Evolutionary conservation across 2,113 vertebrate genomes (phyloP).

Genomic region (Crotalus helleri): DNA sequence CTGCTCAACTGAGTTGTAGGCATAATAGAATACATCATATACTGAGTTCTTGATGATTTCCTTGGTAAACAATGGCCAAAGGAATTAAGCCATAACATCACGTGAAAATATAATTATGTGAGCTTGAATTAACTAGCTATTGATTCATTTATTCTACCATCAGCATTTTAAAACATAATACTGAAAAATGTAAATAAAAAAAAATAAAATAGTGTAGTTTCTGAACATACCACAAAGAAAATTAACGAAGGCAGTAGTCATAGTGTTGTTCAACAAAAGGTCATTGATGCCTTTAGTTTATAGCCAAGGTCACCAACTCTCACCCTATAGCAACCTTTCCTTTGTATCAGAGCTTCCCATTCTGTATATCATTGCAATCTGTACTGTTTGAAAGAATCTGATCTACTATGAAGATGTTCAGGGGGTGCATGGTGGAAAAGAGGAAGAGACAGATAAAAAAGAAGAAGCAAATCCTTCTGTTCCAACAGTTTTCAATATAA

Average conservation of each 20-base stretch:
- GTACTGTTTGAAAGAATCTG: background rate
- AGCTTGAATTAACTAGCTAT: constrained; percentile 26
- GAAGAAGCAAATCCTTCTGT: background rate
- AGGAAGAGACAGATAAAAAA: background rate
- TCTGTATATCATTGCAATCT: background rate
- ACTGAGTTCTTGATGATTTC: background rate
- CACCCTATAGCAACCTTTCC: too few species aligned
- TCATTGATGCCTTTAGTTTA: background rate
- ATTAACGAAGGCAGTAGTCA: constrained; percentile 10
- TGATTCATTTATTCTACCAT: background rate
- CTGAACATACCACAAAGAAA: background rate
- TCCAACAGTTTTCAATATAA: background rate
- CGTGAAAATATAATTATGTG: background rate
- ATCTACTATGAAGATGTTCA: background rate
- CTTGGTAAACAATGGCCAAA: constrained; percentile 15
- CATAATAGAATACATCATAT: background rate
- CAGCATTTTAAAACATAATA: background rate
- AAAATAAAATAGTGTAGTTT: background rate
- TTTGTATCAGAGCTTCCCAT: background rate
- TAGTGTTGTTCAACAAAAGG: background rate
- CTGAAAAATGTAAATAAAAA: constrained; percentile 1
- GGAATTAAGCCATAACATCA: constrained; percentile 21
- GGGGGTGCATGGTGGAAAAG: background rate
- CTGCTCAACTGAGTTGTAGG: rapidly evolving
- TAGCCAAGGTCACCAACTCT: background rate